These are phyloP conservation scores for Meteorus sp. DNA, from an alignment of 1,140 invertebrate genomes.

Conservation along the genomic window DNA sequence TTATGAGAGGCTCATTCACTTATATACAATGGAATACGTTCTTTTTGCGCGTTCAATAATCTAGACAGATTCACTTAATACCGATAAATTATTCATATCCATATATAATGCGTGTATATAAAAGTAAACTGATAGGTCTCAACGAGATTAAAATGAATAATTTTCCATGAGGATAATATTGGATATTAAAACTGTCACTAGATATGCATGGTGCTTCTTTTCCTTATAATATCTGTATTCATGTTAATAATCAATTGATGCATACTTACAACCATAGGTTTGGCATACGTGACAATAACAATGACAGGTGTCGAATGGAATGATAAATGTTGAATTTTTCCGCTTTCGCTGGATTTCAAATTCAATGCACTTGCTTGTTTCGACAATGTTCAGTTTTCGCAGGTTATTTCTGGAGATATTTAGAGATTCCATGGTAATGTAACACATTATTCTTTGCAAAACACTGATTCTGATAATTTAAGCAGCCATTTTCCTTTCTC, in stretches of 20 bases:
- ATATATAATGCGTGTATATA: too few relatives aligned
- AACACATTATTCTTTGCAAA: slow-evolving; percentile 34
- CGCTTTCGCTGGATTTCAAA: slow-evolving; percentile 16
- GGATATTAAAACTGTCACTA: too few relatives aligned
- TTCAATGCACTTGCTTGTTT: slow-evolving; percentile 12
- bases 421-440: slow-evolving; percentile 41
- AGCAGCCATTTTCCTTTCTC: slow-evolving; percentile 40
- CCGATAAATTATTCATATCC: too few relatives aligned
- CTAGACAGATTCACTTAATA: too few relatives aligned
- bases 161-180: too few relatives aligned
- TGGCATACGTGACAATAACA: slow-evolving; percentile 33
- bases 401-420: slow-evolving; percentile 29
- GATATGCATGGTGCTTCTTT: too few relatives aligned
- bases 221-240: slow-evolving; percentile 10
- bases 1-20: too few relatives aligned
- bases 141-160: too few relatives aligned
- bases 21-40: too few relatives aligned
- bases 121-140: too few relatives aligned
- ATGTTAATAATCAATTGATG: neutral
- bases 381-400: slow-evolving; percentile 4
- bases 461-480: slow-evolving; percentile 32
- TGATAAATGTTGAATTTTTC: slow-evolving; percentile 15
- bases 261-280: slow-evolving; percentile 36
- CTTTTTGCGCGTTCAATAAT: too few relatives aligned
- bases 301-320: slow-evolving; percentile 22